Evolutionary conservation across 2,797 vertebrate genomes (phyloP).

Genomic region (Chelonia mydas): DNA sequence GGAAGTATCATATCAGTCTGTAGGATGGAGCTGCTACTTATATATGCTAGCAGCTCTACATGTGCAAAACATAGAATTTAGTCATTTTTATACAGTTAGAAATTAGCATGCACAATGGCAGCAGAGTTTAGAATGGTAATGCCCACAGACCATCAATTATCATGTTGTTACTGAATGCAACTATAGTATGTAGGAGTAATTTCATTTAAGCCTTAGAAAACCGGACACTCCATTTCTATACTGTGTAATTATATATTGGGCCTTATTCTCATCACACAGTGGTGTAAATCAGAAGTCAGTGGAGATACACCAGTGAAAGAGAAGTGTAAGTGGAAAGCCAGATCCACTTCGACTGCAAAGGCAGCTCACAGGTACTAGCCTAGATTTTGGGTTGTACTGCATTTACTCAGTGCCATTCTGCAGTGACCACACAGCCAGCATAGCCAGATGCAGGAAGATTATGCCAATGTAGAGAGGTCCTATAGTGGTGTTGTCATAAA

Average conservation of each 20-base stretch:
- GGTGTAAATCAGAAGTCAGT: neutral
- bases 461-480: neutral
- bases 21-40: neutral
- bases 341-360: neutral
- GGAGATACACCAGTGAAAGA: neutral
- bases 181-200: neutral
- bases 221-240: neutral
- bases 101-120: constrained; percentile 36
- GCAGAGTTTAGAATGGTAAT: constrained; percentile 62
- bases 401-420: neutral
- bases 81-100: constrained; percentile 16
- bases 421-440: neutral
- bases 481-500: neutral
- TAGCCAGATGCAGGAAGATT: neutral
- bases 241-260: neutral
- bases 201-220: constrained; percentile 24
- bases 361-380: neutral
- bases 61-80: neutral
- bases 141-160: constrained; percentile 5
- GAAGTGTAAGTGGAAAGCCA: accelerated
- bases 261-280: neutral
- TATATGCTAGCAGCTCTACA: constrained; percentile 12
- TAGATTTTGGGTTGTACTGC: neutral
- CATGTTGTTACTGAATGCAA: constrained; percentile 20
- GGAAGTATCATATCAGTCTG: constrained; percentile 3